Percentiles rank a stretch among this genome's conserved stretches.
Conservation (phyloP, 30 jellyfish, hydroid and myxozoan species). For the Hydractinia symbiolongicarpus region DNA sequence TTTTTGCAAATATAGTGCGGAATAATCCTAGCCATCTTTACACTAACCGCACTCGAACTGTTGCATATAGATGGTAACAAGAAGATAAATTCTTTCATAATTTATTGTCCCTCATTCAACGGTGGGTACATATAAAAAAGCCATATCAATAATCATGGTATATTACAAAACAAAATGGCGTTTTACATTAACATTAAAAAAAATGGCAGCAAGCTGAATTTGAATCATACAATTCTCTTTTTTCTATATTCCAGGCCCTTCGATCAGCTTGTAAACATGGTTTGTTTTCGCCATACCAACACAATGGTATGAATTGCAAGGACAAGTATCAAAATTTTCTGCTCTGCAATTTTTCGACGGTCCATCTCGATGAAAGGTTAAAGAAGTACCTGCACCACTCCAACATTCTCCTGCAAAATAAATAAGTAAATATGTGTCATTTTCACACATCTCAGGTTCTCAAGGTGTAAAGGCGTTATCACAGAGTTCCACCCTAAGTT, state of each 20-base stretch:
- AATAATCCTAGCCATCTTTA: too few species aligned
- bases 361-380: constrained; percentile 41
- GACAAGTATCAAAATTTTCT: constrained; percentile 43
- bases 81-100: too few species aligned
- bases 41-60: too few species aligned
- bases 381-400: constrained; percentile 45
- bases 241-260: background rate
- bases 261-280: constrained; percentile 36
- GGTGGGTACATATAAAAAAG: too few species aligned
- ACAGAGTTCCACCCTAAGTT: background rate
- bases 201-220: too few species aligned
- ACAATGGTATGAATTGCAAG: constrained; percentile 79
- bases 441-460: background rate
- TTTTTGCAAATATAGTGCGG: too few species aligned
- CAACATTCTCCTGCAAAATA: constrained; percentile 64
- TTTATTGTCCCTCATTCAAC: too few species aligned
- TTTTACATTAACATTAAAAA: too few species aligned
- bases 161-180: too few species aligned
- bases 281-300: constrained; percentile 68
- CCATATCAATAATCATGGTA: too few species aligned
- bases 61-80: too few species aligned
- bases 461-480: background rate
- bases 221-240: too few species aligned
- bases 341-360: constrained; percentile 34
- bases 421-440: background rate